phyloP scores from a whole-genome alignment of 1,140 invertebrate species.

The Zaprionus inermis region DNA sequence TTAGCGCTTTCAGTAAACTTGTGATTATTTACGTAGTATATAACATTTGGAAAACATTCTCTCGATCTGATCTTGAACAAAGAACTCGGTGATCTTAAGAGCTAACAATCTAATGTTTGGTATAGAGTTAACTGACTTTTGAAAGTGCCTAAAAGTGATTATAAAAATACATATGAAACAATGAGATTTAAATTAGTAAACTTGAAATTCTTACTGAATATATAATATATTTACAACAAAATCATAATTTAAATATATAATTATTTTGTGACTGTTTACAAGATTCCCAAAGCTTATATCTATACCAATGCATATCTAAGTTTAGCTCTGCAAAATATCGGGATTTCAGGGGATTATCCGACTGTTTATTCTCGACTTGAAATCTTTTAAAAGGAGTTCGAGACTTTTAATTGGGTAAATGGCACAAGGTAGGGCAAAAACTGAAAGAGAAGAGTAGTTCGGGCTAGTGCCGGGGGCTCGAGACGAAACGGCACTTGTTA shows the following conservation, averaged over 20 bases:
- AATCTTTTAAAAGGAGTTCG: neutral
- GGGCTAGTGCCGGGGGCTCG: too few relatives aligned
- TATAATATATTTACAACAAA: too few relatives aligned
- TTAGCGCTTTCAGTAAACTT: neutral
- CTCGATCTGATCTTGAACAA: too few relatives aligned
- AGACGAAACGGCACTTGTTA: constrained; percentile 47
- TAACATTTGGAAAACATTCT: too few relatives aligned
- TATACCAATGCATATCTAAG: neutral
- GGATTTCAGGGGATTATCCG: neutral
- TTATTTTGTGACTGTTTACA: too few relatives aligned
- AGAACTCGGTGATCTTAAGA: neutral
- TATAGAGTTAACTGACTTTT: neutral
- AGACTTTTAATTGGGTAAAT: constrained; percentile 49
- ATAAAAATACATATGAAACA: too few relatives aligned
- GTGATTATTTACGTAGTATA: neutral
- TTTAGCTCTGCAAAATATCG: neutral
- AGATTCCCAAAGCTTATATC: neutral
- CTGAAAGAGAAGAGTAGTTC: neutral
- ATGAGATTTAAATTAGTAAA: too few relatives aligned
- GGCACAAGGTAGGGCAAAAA: constrained; percentile 61
- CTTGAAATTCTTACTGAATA: too few relatives aligned
- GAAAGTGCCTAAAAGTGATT: too few relatives aligned
- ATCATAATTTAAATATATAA: too few relatives aligned
- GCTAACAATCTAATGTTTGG: neutral
- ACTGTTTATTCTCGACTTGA: neutral